Evolutionary conservation across 2,888 invertebrate species (phyloP).

Genomic region (Cephus pygmeus): DNA sequence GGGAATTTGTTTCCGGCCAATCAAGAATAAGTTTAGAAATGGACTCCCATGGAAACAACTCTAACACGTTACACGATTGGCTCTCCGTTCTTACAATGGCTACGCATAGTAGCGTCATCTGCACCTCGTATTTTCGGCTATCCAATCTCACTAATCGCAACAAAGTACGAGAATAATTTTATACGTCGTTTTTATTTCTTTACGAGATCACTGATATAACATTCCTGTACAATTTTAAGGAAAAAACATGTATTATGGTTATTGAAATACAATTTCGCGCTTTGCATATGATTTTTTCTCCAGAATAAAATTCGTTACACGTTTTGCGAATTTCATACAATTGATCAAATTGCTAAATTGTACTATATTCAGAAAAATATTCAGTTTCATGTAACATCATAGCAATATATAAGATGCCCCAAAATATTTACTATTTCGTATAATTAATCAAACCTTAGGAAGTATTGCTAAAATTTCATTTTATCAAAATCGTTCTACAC

Average conservation of each 20-base stretch:
- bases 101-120: slow-evolving; percentile 34
- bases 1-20: slow-evolving; percentile 40
- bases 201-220: background rate
- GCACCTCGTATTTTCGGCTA: slow-evolving; percentile 22
- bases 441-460: background rate
- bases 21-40: slow-evolving; percentile 23
- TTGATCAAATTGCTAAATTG: background rate
- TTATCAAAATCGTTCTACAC: background rate
- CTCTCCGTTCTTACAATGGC: slow-evolving; percentile 24
- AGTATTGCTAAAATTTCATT: background rate
- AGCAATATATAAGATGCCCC: background rate
- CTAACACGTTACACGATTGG: slow-evolving; percentile 38
- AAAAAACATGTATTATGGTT: background rate
- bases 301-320: background rate
- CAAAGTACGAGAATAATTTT: background rate
- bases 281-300: background rate
- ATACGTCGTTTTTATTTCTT: background rate
- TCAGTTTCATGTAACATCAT: background rate
- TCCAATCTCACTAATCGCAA: background rate
- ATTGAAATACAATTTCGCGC: background rate
- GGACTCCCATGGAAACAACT: slow-evolving; percentile 18
- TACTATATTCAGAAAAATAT: background rate
- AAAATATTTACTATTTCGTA: background rate
- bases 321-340: background rate
- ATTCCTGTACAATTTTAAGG: background rate